Percentiles rank a stretch among this genome's conserved stretches.
Evolutionary conservation across 2,113 vertebrate genomes (phyloP).

Genomic region (Oncorhynchus kisutch): DNA sequence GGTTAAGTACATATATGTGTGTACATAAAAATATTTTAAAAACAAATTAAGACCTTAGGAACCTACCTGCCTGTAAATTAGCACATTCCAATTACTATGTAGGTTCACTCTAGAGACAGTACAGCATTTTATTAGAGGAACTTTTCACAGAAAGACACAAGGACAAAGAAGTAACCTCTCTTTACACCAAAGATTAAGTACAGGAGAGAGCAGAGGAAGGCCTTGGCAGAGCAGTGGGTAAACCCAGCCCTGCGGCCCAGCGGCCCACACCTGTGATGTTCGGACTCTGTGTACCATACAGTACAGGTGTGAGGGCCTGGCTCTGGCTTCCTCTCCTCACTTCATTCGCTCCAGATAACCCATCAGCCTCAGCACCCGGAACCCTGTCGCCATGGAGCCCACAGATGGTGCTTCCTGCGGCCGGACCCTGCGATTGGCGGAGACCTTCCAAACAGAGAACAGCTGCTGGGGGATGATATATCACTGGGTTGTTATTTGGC

Average conservation of each 20-base stretch:
- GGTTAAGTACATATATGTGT: background rate
- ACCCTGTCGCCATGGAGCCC: constrained; percentile 60
- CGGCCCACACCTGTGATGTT: constrained; percentile 47
- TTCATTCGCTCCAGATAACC: constrained; percentile 60
- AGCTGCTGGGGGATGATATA: constrained; percentile 72
- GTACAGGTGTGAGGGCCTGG: constrained; percentile 58
- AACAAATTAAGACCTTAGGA: no score
- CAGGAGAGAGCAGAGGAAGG: background rate
- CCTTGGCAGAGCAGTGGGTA: background rate
- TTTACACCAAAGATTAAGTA: no score
- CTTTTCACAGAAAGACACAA: no score
- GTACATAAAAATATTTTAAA: no score
- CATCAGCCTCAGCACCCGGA: constrained; percentile 33
- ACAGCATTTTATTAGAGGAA: no score
- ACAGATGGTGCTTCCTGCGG: constrained; percentile 71
- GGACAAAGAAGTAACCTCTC: background rate
- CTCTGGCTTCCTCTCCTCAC: constrained; percentile 9
- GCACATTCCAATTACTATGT: no score
- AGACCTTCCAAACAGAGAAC: constrained; percentile 64
- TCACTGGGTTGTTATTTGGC: constrained; percentile 45
- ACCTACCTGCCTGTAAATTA: no score
- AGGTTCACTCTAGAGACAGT: no score
- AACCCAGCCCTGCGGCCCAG: constrained; percentile 20
- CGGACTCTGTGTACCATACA: constrained; percentile 45
- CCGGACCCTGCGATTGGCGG: constrained; percentile 62